Evolutionary conservation across 2,797 vertebrate species (phyloP), one percentile per base, ranked within the genome.

Genomic region (Xiphophorus birchmanni): DNA sequence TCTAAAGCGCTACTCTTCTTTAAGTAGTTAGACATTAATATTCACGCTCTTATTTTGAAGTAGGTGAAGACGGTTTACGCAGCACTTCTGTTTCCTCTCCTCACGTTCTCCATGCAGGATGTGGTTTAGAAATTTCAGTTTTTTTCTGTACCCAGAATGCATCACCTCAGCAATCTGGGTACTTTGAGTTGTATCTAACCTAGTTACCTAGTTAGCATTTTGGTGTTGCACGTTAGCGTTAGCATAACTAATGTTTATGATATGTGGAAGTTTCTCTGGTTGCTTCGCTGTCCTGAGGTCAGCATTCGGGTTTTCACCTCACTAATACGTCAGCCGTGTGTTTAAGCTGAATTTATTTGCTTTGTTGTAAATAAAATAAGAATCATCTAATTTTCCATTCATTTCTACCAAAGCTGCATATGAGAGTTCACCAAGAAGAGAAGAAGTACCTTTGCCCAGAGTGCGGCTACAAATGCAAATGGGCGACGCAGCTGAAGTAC

Each of bases 391-490:
- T 45, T 15, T 50, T 67, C 42, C 13, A 0, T 13, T 77, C 12
- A 3, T 60, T 40, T 63, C 45, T 29, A 8, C 26, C 26, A 8
- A 63, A 99, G 99, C 98, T 99, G 91, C 99, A 99, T 80, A 99
- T 98, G 98, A 95, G 98, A 76, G 99, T 98, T 92, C 99, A 99
- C 90, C 97, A 97, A 89, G 97, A 99, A 21, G 98, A 99, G 86
- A 96, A 97, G 82, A 99, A 99, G 86, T 99, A 99, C 76, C 96
- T 99, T 75, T 99, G 99, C 87, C 98, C 98, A 0, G 97, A 99
- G 73, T 99, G 99, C 2, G 99, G 98, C 82, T 99, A 99, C 94
- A 99, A 99, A 91, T 99, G 99, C 96, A 99, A 99, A 90, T 99
- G 99, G 99, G 96, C 97, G 48, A 99, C 98, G 90, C 98, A 99